phyloP scores from a whole-genome alignment of 1,140 invertebrate species.

The Ostrea edulis region DNA sequence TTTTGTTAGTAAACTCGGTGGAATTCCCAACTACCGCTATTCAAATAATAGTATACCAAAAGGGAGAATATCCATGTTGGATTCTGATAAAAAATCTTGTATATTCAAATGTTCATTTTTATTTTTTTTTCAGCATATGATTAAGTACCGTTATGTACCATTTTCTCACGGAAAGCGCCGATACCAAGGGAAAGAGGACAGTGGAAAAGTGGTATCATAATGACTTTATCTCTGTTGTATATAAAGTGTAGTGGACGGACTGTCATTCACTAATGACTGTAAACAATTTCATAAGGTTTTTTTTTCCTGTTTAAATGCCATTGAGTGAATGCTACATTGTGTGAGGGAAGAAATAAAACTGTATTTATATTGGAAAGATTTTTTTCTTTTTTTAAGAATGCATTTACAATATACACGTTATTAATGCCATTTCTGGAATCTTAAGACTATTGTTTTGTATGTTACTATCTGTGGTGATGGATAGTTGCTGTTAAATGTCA shows the following conservation, averaged over 20 bases:
- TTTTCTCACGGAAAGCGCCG: conserved; percentile 98
- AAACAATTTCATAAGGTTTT: background rate
- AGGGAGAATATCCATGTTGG: background rate
- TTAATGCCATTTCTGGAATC: background rate
- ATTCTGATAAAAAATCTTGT: too few relatives aligned
- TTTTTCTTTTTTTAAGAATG: background rate
- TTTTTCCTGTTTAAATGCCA: background rate
- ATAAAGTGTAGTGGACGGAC: conserved; percentile 13
- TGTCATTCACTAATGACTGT: background rate
- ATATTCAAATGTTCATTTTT: background rate
- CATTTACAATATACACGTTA: background rate
- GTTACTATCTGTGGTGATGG: too few relatives aligned
- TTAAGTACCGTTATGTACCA: conserved; percentile 98
- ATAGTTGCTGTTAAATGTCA: too few relatives aligned
- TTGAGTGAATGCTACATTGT: conserved; percentile 47
- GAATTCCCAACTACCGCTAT: background rate
- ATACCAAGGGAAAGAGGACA: conserved; percentile 82
- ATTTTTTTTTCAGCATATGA: conserved; percentile 94
- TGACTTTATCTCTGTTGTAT: background rate
- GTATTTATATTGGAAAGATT: background rate
- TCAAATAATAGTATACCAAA: background rate
- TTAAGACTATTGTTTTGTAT: too few relatives aligned
- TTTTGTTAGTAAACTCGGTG: too few relatives aligned
- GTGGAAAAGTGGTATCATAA: conserved; percentile 77
- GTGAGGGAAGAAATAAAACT: conserved; percentile 21